Base-by-base conservation (phyloP, 2,888 invertebrate genomes). In the Synanthedon formicaeformis region DNA sequence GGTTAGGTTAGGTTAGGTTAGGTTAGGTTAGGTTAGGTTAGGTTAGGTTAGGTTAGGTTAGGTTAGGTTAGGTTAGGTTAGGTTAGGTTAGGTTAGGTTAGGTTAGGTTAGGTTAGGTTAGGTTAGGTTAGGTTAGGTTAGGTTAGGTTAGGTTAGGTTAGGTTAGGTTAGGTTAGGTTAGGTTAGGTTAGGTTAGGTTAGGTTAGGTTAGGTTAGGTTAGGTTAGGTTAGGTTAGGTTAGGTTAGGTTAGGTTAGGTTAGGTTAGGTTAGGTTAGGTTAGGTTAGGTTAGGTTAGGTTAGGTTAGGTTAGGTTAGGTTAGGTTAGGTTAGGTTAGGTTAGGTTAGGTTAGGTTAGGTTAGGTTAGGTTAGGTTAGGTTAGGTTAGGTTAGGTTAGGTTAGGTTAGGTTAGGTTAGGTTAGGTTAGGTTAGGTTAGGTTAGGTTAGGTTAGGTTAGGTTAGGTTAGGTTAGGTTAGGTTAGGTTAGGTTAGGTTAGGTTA, bases 251-350 rank as follows among this genome's bases (percentile, higher is more conserved):
- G 49, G 49, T 49, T 49, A 49, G 49, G 49, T 49, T 49, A 49
- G 49, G 49, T 49, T 49, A 49, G 49, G 49, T 49, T 49, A 49
- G 52, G 54, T 54, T 54, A 54, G 54, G 54, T 54, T 54, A 54
- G 54, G 54, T 54, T 54, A 54, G 54, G 54, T 54, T 54, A 52
- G 54, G 54, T 52, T 54, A 52, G 53, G 53, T 53, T 53, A 52
- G 52, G 52, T 52, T 52, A 52, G 52, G 52, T 50, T 50, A 50
- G 52, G 50, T 50, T 50, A 50, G 52, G 50, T 52, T 50, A 41
- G 53, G 53, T 50, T 45, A 50, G 50, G 50, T 50, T 50, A 53
- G 45, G 41, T 50, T 50, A 50, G 53, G 53, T 50, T 53, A 50
- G 50, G 50, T 53, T 50, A 40, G 50, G 40, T 50, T 50, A 23